Evolutionary conservation across 2,113 vertebrate species (phyloP).

Genomic region (Theristicus caerulescens): DNA sequence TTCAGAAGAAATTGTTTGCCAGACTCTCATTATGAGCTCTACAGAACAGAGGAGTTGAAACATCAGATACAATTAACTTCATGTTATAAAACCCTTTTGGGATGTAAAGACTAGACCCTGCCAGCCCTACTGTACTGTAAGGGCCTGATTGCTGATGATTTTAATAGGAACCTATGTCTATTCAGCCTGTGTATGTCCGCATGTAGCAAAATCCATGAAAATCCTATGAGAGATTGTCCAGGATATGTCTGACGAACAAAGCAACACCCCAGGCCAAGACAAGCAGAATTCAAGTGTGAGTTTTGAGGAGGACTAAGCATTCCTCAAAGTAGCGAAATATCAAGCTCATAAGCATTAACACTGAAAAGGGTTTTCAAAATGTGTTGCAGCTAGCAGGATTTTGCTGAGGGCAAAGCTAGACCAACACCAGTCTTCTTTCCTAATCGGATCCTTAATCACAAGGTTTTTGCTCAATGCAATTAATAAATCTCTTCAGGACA

Average conservation of each 20-base stretch:
- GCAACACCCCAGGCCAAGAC: not conserved
- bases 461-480: not conserved
- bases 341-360: not conserved
- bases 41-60: slow-evolving; percentile 8
- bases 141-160: not conserved
- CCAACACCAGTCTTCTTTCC: not conserved
- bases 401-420: not conserved
- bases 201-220: not conserved
- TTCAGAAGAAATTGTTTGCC: slow-evolving; percentile 31
- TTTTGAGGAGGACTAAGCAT: not conserved
- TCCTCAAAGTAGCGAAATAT: not conserved
- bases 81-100: slow-evolving; percentile 11
- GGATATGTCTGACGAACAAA: not conserved
- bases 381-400: not conserved
- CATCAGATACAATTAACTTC: slow-evolving; percentile 40
- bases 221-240: not conserved
- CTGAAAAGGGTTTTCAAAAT: not conserved
- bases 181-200: not conserved
- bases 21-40: slow-evolving; percentile 22
- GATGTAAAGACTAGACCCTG: not conserved
- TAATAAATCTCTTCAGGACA: not conserved
- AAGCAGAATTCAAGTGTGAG: not conserved
- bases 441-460: not conserved
- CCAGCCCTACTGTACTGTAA: not conserved
- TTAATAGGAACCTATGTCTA: not conserved